Evolutionary conservation across 2,888 invertebrate genomes (phyloP).

Genomic region (Eurytoma adleriae): DNA sequence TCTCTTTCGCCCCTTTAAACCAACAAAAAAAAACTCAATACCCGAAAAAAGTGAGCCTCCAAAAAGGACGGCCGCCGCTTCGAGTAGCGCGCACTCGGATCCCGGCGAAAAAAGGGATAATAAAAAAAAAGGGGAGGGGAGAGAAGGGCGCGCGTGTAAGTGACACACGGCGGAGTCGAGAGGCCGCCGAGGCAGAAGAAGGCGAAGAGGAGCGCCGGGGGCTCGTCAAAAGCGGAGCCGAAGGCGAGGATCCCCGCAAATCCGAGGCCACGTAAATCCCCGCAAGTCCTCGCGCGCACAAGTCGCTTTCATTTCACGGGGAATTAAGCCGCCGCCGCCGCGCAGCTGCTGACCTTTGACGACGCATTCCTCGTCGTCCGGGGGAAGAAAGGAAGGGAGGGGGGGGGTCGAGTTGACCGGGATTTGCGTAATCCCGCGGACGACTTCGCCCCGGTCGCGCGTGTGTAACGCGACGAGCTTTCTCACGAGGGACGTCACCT

Average conservation of each 20-base stretch:
- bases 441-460: conserved; percentile 1
- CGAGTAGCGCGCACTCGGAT: not conserved
- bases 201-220: not conserved
- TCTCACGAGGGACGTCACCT: conserved; percentile 55
- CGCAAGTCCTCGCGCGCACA: conserved; percentile 67
- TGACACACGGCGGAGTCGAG: conserved; percentile 11
- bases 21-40: too few species aligned
- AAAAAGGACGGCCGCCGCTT: not conserved
- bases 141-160: not conserved
- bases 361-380: not conserved
- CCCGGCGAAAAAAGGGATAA: not conserved
- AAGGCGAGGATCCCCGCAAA: conserved; percentile 68
- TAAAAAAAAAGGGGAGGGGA: not conserved
- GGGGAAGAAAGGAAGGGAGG: conserved; percentile 52
- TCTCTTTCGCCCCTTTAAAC: too few species aligned
- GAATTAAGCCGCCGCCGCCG: conserved; percentile 70
- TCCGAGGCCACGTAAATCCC: conserved; percentile 69
- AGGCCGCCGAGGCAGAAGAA: conserved; percentile 6
- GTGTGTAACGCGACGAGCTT: conserved; percentile 30
- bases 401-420: conserved; percentile 65
- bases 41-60: not conserved
- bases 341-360: conserved; percentile 64
- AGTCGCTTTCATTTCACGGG: conserved; percentile 74
- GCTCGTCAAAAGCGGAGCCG: conserved; percentile 53
- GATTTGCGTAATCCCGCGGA: conserved; percentile 72